Percentiles rank a stretch among this genome's conserved stretches.
Evolutionary conservation across 2,113 vertebrate genomes (phyloP).

Genomic region (rat (Rattus norvegicus)): DNA sequence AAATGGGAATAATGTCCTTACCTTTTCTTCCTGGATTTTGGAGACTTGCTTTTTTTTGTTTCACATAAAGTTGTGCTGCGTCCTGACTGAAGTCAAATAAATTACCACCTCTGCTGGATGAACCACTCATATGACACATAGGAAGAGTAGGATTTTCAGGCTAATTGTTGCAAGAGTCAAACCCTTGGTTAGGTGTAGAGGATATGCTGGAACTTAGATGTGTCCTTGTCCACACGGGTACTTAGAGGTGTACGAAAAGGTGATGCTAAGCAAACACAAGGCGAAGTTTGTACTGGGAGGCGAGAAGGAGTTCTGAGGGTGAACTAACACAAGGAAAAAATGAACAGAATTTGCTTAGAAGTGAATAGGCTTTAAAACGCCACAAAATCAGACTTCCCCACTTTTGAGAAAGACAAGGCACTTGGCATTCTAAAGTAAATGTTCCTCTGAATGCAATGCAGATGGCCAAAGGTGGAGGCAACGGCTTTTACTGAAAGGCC

Average conservation of each 20-base stretch:
- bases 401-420: slow-evolving; percentile 51
- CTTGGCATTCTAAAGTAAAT: slow-evolving; percentile 46
- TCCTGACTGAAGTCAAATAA: slow-evolving; percentile 64
- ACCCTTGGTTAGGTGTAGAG: slow-evolving; percentile 30
- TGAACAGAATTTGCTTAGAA: slow-evolving; percentile 26
- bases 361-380: slow-evolving; percentile 19
- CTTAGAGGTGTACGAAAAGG: slow-evolving; percentile 35
- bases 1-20: slow-evolving; percentile 62
- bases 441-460: slow-evolving; percentile 52
- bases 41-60: slow-evolving; percentile 6
- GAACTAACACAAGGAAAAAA: slow-evolving; percentile 48
- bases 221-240: slow-evolving; percentile 32
- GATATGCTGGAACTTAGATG: slow-evolving; percentile 22
- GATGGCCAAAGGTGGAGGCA: slow-evolving; percentile 42
- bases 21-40: slow-evolving; percentile 58
- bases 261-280: slow-evolving; percentile 37
- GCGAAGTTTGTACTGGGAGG: background rate
- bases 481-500: slow-evolving; percentile 59
- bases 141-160: background rate
- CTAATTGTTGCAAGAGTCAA: slow-evolving; percentile 60
- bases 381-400: background rate
- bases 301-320: background rate
- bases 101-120: background rate
- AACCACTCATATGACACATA: background rate
- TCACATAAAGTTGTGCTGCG: slow-evolving; percentile 54